Base-by-base conservation (phyloP, 2,888 invertebrate species). In the Parelbella ahira region DNA sequence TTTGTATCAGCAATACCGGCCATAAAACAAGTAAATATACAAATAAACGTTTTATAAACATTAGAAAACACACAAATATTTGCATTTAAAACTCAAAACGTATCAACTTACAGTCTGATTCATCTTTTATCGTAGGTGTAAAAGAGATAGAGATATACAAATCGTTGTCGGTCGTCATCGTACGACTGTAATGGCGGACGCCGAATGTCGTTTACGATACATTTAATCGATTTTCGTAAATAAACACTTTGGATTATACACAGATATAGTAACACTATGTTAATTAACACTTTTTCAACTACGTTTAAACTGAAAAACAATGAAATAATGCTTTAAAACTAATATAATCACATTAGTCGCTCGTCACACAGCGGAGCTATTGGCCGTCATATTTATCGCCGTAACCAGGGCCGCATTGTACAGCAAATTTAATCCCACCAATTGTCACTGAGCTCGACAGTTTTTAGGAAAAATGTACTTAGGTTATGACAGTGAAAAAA, bases 371-470 rank as follows among this genome's bases (percentile, higher is more conserved):
- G 25, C 33, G 27, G 1, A 63, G 70, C 73, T 78, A 73, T 78
- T 67, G 72, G 74, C 70, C 83, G 84, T 84, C 83, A 83, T 82
- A 78, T 73, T 76, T 76, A 69, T 79, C 76, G 72, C 65, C 59
- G 49, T 51, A 46, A 49, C 54, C 84, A 84, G 86, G 66, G 75
- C 25, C 65, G 80, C 30, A 83, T 50, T 77, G 28, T 28, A 4
- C 4, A 2, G 15, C 4, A 15, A 3, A 15, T 15, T 15, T 3
- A 3, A 15, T 15, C 2, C 2, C 4, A 15, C 4, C 4, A 15
- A n/a, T n/a, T n/a, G n/a, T n/a, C n/a, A n/a, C n/a, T n/a, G 15
- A 15, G 4, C 2, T 15, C 15, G 2, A 15, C 15, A 15, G 2
- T 15, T 15, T 15, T 15, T 15, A n/a, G n/a, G n/a, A n/a, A n/a